Base-by-base conservation (phyloP, 2,797 vertebrate species). In the Cirrhinus mrigala region DNA sequence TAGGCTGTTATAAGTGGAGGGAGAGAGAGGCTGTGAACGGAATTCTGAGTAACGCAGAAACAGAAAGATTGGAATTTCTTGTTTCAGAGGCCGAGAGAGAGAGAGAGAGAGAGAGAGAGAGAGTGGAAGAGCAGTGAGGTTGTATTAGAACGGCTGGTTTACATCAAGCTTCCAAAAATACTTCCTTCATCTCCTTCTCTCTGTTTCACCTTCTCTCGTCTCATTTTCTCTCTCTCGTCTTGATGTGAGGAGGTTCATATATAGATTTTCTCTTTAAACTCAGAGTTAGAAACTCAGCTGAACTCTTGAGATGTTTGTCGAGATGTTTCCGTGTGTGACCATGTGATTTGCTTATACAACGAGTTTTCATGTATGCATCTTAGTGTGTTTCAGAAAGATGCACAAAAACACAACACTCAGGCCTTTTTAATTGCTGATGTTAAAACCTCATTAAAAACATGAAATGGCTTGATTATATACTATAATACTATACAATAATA, bases 1-100 rank as follows among this genome's bases (percentile, higher is more conserved):
- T 92, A 94, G 95, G 94, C 94, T 94, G 92, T 94, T 94, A 94
- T 95, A 95, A 95, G 95, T 94, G 94, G 75, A 88, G 91, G 93
- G 93, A 62, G 92, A 94, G 90, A 93, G 92, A 90, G 89, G 90
- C 92, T 95, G 95, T 95, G 95, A 94, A 93, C 93, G 89, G 95
- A 96, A 96, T 96, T 94, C 92, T 92, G 94, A 96, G 92, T 92
- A 91, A 91, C 91, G 87, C 91, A 87, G 88, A 91, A 93, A 91
- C 93, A 94, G 89, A 91, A 92, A 92, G 94, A 94, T 94, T 94
- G 94, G 93, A 95, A 94, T 93, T 94, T 89, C 94, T 95, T 94
- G 92, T 94, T 94, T 92, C 92, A 88, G 86, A 90, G 91, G 89
- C 89, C 71, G 87, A 75, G 78, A 60, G 58, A 75, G 68, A 58